phyloP scores from a whole-genome alignment of 2,888 invertebrate species.

The Endotricha flammealis region DNA sequence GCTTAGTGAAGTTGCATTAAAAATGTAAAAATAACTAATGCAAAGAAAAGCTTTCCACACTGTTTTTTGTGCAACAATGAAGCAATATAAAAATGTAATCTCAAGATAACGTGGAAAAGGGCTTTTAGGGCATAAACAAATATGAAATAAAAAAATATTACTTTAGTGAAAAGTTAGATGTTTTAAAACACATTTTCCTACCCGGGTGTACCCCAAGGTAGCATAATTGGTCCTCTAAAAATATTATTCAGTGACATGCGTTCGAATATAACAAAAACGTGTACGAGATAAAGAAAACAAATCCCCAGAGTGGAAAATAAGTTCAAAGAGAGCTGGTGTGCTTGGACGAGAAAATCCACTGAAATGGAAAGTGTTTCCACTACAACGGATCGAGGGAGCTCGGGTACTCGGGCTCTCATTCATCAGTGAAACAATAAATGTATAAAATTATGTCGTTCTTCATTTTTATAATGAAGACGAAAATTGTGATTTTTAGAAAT shows the following conservation, averaged over 20 bases:
- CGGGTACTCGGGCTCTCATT: constrained; percentile 38
- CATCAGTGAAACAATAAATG: constrained; percentile 20
- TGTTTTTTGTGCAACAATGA: too few relatives aligned
- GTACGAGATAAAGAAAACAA: constrained; percentile 49
- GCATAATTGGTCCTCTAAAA: not conserved
- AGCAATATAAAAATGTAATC: too few relatives aligned
- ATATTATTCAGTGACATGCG: constrained; percentile 12
- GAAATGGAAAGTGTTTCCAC: constrained; percentile 56
- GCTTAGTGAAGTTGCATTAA: too few relatives aligned
- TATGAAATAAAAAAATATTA: too few relatives aligned
- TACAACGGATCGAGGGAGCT: constrained; percentile 33
- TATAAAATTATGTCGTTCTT: not conserved
- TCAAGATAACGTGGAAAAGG: too few relatives aligned
- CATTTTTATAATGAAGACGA: too few relatives aligned
- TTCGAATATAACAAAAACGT: constrained; percentile 18
- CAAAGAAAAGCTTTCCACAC: too few relatives aligned
- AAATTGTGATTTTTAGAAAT: too few relatives aligned
- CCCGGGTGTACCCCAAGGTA: constrained; percentile 3
- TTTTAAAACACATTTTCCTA: too few relatives aligned
- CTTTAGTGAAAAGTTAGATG: too few relatives aligned
- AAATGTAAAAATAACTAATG: too few relatives aligned
- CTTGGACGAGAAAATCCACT: constrained; percentile 49
- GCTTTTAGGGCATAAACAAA: too few relatives aligned
- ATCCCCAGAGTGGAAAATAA: constrained; percentile 54
- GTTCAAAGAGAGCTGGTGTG: constrained; percentile 53